These are phyloP conservation scores for Ariolimax columbianus DNA, from an alignment of 2,888 invertebrate species.

Conservation along the genomic window DNA sequence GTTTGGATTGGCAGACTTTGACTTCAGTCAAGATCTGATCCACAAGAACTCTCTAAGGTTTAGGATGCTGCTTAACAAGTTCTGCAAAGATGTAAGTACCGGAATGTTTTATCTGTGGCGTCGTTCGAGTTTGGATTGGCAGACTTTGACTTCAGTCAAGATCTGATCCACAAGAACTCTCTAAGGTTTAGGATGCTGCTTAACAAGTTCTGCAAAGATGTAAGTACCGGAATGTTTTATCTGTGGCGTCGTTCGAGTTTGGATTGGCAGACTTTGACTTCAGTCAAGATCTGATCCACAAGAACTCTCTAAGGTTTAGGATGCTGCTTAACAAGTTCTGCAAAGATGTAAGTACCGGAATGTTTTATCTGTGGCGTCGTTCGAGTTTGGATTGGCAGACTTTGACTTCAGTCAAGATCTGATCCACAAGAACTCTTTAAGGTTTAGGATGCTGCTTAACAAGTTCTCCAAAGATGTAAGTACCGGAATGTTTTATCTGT, in stretches of 20 bases:
- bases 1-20: slow-evolving; percentile 52
- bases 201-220: slow-evolving; percentile 49
- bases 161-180: slow-evolving; percentile 43
- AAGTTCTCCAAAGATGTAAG: no score
- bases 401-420: no score
- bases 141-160: slow-evolving; percentile 46
- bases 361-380: not conserved
- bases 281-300: slow-evolving; percentile 42
- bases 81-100: slow-evolving; percentile 52
- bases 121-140: slow-evolving; percentile 50
- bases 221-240: slow-evolving; percentile 25
- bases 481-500: no score
- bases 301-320: slow-evolving; percentile 21
- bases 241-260: slow-evolving; percentile 40
- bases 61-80: slow-evolving; percentile 6
- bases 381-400: no score
- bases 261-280: slow-evolving; percentile 50
- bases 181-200: slow-evolving; percentile 5
- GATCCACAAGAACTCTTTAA: no score
- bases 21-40: slow-evolving; percentile 42
- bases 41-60: slow-evolving; percentile 33
- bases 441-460: no score
- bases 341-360: slow-evolving; percentile 42
- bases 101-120: not conserved
- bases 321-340: slow-evolving; percentile 43